Base-by-base conservation (phyloP, 2,888 invertebrate species). In the Euplexia lucipara region DNA sequence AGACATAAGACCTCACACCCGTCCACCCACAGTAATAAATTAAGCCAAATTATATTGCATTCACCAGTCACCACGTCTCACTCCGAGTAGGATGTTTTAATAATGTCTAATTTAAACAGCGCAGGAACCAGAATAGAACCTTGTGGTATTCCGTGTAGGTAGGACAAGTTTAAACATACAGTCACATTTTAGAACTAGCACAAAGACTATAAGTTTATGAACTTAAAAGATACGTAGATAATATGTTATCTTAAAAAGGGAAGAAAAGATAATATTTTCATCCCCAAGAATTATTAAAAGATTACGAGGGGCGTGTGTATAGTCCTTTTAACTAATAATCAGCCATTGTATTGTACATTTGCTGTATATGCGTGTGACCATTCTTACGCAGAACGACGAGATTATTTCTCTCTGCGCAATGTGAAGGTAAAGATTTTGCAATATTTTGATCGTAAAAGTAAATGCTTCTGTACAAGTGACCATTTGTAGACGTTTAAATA, bases 111-210 rank as follows among this genome's bases (percentile, higher is more conserved):
- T 83, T 83, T 81, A 85, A 89, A 86, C 81, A 84, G 77, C 75
- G 71, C 71, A 79, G 87, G 87, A 83, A 84, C 87, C 81, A 90
- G 85, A 83, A 82, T 77, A 74, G 77, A 87, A 72, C 90, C 92
- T 92, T 91, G 91, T 58, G 82, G 88, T 70, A 90, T 67, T 68
- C 84, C 80, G 85, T 79, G 89, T 90, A 86, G 90, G 91, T 66
- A 80, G 86, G 63, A 32, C 42, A 53, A 45, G 62, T 54, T 44
- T 57, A 45, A n/a, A 45, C 26, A 20, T 16, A 48, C 0, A n/a
- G 20, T 26, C 47, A 49, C n/a, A 53, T 41, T 37, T 41, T 3
- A 75, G 35, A 58, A 53, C 20, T 75, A 42, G 45, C n/a, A n/a
- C 53, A 64, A 39, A 34, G 37, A 20, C 41, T 41, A 34, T n/a